Evolutionary conservation across 2,888 invertebrate genomes (phyloP).

Genomic region (Caenorhabditis doughertyi): DNA sequence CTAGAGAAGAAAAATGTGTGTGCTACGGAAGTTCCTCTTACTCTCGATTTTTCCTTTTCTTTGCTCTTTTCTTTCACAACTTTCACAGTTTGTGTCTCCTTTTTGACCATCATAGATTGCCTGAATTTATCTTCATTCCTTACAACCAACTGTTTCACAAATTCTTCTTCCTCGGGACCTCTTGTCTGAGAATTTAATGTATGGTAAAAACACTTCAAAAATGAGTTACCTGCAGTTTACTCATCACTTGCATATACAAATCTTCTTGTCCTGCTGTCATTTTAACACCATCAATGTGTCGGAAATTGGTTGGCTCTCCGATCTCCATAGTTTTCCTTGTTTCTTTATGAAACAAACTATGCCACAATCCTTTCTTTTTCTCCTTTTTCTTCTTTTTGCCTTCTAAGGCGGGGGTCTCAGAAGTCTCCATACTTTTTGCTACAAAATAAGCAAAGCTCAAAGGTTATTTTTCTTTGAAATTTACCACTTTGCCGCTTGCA

Average conservation of each 20-base stretch:
- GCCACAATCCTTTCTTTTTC: conserved; percentile 21
- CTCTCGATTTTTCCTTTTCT: conserved; percentile 21
- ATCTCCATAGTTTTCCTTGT: conserved; percentile 35
- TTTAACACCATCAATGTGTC: conserved; percentile 32
- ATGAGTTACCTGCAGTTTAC: conserved; percentile 33
- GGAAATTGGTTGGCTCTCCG: conserved; percentile 50
- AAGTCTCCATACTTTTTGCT: conserved; percentile 17
- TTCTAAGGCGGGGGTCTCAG: neutral
- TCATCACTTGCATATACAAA: conserved; percentile 41
- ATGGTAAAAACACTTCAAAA: neutral
- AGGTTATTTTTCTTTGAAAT: neutral
- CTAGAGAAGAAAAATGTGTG: neutral
- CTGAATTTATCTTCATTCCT: conserved; percentile 35
- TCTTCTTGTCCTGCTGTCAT: conserved; percentile 49
- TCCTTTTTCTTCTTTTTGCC: conserved; percentile 33
- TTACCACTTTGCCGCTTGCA: conserved; percentile 40
- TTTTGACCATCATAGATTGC: conserved; percentile 48
- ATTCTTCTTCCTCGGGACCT: conserved; percentile 33
- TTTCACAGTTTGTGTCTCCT: conserved; percentile 31
- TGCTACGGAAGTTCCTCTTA: neutral
- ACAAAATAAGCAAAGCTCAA: neutral
- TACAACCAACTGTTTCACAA: conserved; percentile 32
- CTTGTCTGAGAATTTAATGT: conserved; percentile 14
- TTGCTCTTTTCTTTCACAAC: conserved; percentile 40
- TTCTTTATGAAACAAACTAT: conserved; percentile 23